Conservation (phyloP, 2,113 vertebrate species). For the Gasterosteus aculeatus region DNA sequence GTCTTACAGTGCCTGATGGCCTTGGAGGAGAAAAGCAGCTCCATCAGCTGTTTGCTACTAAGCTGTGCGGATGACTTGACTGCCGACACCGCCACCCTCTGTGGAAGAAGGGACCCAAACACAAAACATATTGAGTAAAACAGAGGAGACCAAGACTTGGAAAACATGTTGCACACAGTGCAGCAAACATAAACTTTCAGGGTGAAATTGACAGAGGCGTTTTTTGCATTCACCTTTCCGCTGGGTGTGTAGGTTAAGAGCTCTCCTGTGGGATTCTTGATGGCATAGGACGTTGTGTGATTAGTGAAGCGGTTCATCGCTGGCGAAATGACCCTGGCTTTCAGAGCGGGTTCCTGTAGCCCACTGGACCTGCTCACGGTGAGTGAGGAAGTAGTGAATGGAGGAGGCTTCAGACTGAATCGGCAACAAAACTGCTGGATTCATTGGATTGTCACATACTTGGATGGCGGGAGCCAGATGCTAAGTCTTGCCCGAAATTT, state of each 20-base stretch:
- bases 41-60: conserved; percentile 81
- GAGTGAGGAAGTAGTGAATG: neutral
- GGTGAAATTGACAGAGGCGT: neutral
- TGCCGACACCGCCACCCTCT: conserved; percentile 77
- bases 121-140: neutral
- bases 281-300: conserved; percentile 85
- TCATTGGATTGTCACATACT: conserved; percentile 72
- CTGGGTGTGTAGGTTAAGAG: conserved; percentile 86
- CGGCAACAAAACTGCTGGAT: neutral
- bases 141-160: neutral
- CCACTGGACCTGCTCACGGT: conserved; percentile 78
- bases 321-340: conserved; percentile 82
- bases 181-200: too few relatives aligned
- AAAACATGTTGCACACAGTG: neutral
- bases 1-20: conserved; percentile 92
- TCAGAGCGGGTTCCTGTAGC: conserved; percentile 74
- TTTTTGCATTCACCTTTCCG: conserved; percentile 82
- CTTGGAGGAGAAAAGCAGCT: conserved; percentile 81
- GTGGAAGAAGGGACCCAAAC: conserved; percentile 31
- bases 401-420: neutral
- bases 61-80: conserved; percentile 79
- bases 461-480: conserved; percentile 90
- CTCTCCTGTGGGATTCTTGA: conserved; percentile 90
- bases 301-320: conserved; percentile 87
- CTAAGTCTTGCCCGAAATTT: conserved; percentile 90